Evolutionary conservation across 2,888 invertebrate genomes (phyloP).

Genomic region (Cryptus armator): DNA sequence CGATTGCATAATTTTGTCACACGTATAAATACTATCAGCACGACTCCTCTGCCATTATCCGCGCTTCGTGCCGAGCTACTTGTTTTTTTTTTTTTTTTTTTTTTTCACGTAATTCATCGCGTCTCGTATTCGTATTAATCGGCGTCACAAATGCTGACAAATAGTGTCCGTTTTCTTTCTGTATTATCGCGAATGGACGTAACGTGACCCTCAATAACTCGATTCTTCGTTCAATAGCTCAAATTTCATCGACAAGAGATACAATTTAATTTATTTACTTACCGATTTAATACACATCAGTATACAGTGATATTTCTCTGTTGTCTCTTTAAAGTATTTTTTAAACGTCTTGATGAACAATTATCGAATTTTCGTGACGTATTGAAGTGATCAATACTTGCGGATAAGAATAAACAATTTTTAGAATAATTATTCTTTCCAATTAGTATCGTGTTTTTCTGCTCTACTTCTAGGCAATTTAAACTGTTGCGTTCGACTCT

Average conservation of each 20-base stretch:
- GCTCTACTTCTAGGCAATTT: too few species aligned
- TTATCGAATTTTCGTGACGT: too few species aligned
- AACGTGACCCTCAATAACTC: neutral
- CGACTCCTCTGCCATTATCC: neutral
- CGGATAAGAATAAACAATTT: too few species aligned
- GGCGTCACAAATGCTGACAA: neutral
- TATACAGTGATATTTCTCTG: too few species aligned
- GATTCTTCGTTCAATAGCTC: neutral
- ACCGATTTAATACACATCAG: neutral
- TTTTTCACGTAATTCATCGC: neutral
- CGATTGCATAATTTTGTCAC: constrained; percentile 29
- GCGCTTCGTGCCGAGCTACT: neutral
- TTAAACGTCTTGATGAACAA: too few species aligned
- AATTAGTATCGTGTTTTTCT: too few species aligned
- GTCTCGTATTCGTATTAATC: neutral
- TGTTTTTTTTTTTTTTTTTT: neutral
- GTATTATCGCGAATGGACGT: neutral
- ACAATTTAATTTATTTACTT: neutral
- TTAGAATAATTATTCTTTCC: too few species aligned
- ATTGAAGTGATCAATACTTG: too few species aligned
- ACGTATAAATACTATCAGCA: neutral
- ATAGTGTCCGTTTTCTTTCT: neutral
- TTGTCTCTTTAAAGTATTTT: too few species aligned
- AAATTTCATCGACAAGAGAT: neutral
- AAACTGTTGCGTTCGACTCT: too few species aligned